Evolutionary conservation across 2,888 invertebrate genomes (phyloP).

Genomic region (Teinopalpus imperialis): DNA sequence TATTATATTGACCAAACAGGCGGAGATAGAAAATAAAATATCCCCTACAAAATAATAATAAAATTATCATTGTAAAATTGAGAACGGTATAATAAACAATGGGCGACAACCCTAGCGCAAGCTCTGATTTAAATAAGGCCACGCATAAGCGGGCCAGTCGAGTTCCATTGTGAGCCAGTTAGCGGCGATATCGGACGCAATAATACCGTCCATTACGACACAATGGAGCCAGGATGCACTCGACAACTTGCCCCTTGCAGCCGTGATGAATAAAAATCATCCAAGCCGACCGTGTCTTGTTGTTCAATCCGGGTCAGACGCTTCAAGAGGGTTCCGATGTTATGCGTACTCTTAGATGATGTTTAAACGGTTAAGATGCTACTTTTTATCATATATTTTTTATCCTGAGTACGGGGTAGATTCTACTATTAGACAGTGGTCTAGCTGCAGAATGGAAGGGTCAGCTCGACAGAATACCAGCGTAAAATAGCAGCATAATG

Average conservation of each 20-base stretch:
- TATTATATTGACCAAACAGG: too few relatives aligned
- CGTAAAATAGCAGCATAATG: too few relatives aligned
- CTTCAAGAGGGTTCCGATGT: background rate
- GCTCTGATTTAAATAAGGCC: slow-evolving; percentile 21
- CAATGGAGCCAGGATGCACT: slow-evolving; percentile 32
- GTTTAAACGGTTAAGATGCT: background rate
- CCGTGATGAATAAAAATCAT: slow-evolving; percentile 32
- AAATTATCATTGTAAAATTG: too few relatives aligned
- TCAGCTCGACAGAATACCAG: too few relatives aligned
- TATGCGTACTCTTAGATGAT: background rate
- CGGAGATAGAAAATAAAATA: too few relatives aligned
- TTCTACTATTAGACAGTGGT: too few relatives aligned
- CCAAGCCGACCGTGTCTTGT: slow-evolving; percentile 16
- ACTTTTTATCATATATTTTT: background rate
- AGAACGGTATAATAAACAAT: too few relatives aligned
- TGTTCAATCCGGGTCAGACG: background rate
- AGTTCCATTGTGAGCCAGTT: slow-evolving; percentile 22
- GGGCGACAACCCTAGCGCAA: slow-evolving; percentile 12
- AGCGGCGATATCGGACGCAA: slow-evolving; percentile 22
- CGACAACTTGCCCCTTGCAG: slow-evolving; percentile 32
- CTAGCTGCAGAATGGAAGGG: too few relatives aligned
- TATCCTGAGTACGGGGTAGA: too few relatives aligned
- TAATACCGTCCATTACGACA: slow-evolving; percentile 39
- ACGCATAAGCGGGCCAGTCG: slow-evolving; percentile 14
- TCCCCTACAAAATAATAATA: too few relatives aligned